Percentiles rank a stretch among this genome's conserved stretches.
These are phyloP conservation scores for Fregata magnificens DNA, from an alignment of 2,113 vertebrate genomes.

Conservation along the genomic window DNA sequence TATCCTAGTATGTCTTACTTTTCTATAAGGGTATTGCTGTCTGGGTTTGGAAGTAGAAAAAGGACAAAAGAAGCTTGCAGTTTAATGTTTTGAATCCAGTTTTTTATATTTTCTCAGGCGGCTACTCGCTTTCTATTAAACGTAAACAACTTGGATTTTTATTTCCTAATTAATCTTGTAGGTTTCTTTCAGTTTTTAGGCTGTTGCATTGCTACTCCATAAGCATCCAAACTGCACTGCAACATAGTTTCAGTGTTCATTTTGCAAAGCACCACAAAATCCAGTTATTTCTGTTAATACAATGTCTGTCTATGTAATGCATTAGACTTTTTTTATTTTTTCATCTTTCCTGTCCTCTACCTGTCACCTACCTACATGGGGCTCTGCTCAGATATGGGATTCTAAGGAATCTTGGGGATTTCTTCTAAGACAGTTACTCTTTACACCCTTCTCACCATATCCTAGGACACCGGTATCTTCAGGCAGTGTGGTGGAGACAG, in stretches of 20 bases:
- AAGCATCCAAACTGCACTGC: neutral
- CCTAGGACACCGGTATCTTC: neutral
- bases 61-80: neutral
- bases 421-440: neutral
- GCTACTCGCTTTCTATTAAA: neutral
- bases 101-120: neutral
- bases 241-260: neutral
- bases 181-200: neutral
- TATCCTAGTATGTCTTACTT: neutral
- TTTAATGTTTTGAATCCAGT: neutral
- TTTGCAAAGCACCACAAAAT: neutral
- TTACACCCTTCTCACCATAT: neutral
- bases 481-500: neutral
- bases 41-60: neutral
- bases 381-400: neutral
- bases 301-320: neutral
- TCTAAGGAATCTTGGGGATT: neutral
- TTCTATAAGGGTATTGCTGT: neutral
- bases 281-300: neutral
- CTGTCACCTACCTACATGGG: neutral
- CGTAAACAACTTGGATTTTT: neutral
- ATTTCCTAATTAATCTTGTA: neutral
- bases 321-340: neutral
- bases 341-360: neutral
- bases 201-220: neutral